These are phyloP conservation scores for Odontamblyopus rebecca DNA, from an alignment of 2,797 vertebrate genomes.

Conservation along the genomic window DNA sequence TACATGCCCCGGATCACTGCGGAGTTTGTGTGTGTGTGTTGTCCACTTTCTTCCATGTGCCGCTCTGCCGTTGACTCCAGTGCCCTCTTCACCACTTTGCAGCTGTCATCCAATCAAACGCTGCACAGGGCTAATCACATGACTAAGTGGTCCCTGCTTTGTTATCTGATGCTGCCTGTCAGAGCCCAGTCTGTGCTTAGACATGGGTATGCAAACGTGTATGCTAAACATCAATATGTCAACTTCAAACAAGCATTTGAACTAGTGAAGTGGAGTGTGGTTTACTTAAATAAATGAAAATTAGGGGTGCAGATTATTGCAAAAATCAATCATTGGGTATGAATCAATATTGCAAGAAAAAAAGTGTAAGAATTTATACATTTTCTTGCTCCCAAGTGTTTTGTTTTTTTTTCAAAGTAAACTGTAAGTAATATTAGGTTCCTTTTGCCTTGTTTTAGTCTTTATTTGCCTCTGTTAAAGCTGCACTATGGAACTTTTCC, in stretches of 20 bases:
- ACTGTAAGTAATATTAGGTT: too few relatives aligned
- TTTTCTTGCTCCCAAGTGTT: too few relatives aligned
- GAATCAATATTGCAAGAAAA: not conserved
- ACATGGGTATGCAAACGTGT: not conserved
- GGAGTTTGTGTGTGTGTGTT: constrained; percentile 28
- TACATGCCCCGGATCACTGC: constrained; percentile 57
- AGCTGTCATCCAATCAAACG: constrained; percentile 63
- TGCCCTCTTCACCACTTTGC: constrained; percentile 50
- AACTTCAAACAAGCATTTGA: not conserved
- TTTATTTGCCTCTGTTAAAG: too few relatives aligned
- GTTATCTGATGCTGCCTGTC: constrained; percentile 64
- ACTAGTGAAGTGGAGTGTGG: not conserved
- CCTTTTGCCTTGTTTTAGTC: too few relatives aligned
- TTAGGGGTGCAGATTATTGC: constrained; percentile 20
- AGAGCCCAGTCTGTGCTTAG: constrained; percentile 40
- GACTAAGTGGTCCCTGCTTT: constrained; percentile 53
- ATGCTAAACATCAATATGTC: not conserved
- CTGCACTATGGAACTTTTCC: too few relatives aligned
- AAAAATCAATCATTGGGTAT: not conserved
- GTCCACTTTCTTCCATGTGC: constrained; percentile 46
- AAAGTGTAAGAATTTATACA: too few relatives aligned
- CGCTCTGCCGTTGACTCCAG: constrained; percentile 48
- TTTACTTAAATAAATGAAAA: not conserved
- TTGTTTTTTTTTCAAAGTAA: too few relatives aligned
- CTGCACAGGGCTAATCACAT: constrained; percentile 59